Evolutionary conservation across 2,113 vertebrate species (phyloP).

Genomic region (Trachemys scripta): DNA sequence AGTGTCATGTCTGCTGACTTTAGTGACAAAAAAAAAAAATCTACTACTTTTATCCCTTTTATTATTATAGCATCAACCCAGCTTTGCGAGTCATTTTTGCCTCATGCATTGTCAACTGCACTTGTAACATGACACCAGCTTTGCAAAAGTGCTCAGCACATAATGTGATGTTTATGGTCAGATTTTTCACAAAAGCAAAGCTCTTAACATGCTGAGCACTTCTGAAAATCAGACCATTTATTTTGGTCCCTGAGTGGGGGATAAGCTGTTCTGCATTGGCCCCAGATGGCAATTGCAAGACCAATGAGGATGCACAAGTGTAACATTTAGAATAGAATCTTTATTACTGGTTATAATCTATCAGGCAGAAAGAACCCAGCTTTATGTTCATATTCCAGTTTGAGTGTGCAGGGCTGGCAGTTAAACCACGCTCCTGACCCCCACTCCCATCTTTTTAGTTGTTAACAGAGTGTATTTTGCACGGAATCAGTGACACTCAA

Average conservation of each 20-base stretch:
- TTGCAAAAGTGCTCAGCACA: neutral
- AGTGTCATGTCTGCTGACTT: neutral
- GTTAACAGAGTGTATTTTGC: neutral
- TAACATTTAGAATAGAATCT: neutral
- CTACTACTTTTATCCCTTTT: neutral
- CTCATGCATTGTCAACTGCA: neutral
- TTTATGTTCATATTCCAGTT: neutral
- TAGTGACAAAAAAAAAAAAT: neutral
- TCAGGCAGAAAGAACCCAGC: neutral
- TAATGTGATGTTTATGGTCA: neutral
- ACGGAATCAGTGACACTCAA: neutral
- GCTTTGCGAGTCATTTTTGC: neutral
- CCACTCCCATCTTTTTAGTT: neutral
- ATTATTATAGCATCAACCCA: neutral
- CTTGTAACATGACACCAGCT: neutral
- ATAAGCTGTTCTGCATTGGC: neutral
- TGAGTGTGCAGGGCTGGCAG: neutral
- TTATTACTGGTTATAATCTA: neutral
- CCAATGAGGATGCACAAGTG: neutral
- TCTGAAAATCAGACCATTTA: neutral
- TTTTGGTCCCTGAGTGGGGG: neutral
- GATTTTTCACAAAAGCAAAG: neutral
- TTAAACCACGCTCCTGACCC: neutral
- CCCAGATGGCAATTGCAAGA: neutral
- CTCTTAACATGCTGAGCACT: neutral